phyloP scores from a whole-genome alignment of 1,140 invertebrate genomes.

The Ooceraea biroi region DNA sequence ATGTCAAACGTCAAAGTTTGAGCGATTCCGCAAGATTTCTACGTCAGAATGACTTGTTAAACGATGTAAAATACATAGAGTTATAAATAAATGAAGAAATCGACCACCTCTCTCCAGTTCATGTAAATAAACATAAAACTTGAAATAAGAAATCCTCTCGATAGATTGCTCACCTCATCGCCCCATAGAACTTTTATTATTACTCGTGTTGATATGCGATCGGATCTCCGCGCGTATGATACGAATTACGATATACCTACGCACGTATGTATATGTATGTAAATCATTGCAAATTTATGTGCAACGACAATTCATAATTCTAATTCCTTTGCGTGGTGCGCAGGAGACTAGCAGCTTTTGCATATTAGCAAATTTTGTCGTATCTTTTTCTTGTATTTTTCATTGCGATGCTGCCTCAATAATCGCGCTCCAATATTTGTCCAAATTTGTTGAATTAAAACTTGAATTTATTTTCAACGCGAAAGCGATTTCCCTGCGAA shows the following conservation, averaged over 20 bases:
- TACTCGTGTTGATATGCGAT: neutral
- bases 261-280: neutral
- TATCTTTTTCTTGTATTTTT: neutral
- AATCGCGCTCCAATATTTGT: neutral
- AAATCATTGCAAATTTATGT: neutral
- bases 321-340: neutral
- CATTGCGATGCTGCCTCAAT: neutral
- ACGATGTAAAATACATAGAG: neutral
- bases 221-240: neutral
- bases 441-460: neutral
- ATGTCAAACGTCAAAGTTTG: neutral
- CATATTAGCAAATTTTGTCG: neutral
- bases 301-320: neutral
- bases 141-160: too few relatives aligned
- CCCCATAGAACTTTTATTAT: neutral
- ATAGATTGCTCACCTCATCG: neutral
- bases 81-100: constrained; percentile 20
- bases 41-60: too few relatives aligned
- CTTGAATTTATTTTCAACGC: constrained; percentile 10
- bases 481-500: neutral
- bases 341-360: neutral
- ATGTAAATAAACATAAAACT: neutral
- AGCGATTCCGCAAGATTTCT: neutral
- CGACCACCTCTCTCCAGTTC: neutral
- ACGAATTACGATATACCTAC: neutral